Evolutionary conservation across 2,888 invertebrate genomes (phyloP), one percentile per base, ranked within the genome.

Genomic region (Trachelus iudaicus): DNA sequence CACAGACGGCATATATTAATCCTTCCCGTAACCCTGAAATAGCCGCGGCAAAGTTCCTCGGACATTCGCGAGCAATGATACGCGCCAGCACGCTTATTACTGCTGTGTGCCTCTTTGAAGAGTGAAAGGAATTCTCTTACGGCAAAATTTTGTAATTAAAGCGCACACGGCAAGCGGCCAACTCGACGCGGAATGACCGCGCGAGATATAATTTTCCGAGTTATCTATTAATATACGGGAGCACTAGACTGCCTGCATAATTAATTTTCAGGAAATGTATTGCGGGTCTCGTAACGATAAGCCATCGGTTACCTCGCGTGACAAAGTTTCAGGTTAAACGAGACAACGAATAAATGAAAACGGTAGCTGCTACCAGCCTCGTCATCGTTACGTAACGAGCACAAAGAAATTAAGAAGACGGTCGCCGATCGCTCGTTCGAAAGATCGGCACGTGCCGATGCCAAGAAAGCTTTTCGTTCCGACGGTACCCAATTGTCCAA

Each of bases 1-100:
- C 71, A 9, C 71, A 71, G 31, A 30, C 71, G 71, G 71, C 34
- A 11, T 71, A 13, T 9, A 71, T 13, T 30, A 9, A 9, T 71
- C 12, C 71, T 30, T 71, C 71, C 9, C 23, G 56, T 71, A 71
- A 71, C 71, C 71, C 71, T 71, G 71, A 71, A 71, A 71, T 71
- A 33, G 31, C 71, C 23, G 11, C 23, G 13, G 34, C 56, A 34
- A 34, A 71, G 71, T 71, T 11, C 30, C 71, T 71, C 11, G 34
- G 71, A 31, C 71, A 31, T 34, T 31, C 31, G 71, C 71, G 71
- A 34, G 23, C 23, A 23, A 23, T 23, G 56, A 56, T 56, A 56
- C 56, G 6, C 56, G 56, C 56, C 2, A 23, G 56, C 23, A 56
- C 56, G 23, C 56, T 56, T 23, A 23, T 56, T 56, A 56, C 56